A percentile compares a stretch with the other conserved stretches of the same genome.
phyloP scores from a whole-genome alignment of 1,140 invertebrate genomes.

The Ceratina japonica region DNA sequence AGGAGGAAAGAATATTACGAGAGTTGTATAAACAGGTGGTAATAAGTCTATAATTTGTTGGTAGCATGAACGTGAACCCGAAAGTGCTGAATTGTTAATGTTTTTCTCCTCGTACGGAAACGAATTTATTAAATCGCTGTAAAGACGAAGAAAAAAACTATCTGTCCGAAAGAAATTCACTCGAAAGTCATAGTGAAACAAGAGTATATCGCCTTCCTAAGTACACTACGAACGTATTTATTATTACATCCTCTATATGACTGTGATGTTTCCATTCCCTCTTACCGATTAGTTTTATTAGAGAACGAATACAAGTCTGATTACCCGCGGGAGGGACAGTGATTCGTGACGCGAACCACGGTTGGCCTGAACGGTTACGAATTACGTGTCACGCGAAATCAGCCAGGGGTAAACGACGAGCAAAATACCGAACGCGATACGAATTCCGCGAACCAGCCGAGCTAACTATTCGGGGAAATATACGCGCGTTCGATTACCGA shows the following conservation, averaged over 20 bases:
- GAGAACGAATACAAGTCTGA: constrained; percentile 57
- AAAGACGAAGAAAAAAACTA: constrained; percentile 4
- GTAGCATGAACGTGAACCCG: constrained; percentile 21
- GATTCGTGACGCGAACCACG: constrained; percentile 23
- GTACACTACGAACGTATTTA: constrained; percentile 52
- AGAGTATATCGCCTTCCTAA: constrained; percentile 47
- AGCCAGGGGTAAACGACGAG: background rate
- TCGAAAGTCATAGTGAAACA: constrained; percentile 49
- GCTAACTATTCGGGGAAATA: constrained; percentile 6
- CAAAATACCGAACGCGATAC: background rate
- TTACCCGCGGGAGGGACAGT: constrained; percentile 20
- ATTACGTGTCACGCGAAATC: background rate
- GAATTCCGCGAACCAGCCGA: constrained; percentile 9
- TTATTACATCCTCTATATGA: constrained; percentile 62
- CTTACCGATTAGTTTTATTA: constrained; percentile 48
- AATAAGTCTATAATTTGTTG: constrained; percentile 38
- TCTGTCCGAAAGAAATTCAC: constrained; percentile 47
- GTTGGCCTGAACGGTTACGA: constrained; percentile 3
- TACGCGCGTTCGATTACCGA: constrained; percentile 18
- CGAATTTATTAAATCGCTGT: constrained; percentile 45
- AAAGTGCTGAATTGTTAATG: constrained; percentile 40
- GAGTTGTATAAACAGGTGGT: constrained; percentile 24
- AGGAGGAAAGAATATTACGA: constrained; percentile 22
- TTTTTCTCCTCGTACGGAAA: constrained; percentile 47
- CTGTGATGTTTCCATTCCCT: constrained; percentile 68